Conservation (phyloP, 2,888 invertebrate species). For the Gandaritis pyraliata region DNA sequence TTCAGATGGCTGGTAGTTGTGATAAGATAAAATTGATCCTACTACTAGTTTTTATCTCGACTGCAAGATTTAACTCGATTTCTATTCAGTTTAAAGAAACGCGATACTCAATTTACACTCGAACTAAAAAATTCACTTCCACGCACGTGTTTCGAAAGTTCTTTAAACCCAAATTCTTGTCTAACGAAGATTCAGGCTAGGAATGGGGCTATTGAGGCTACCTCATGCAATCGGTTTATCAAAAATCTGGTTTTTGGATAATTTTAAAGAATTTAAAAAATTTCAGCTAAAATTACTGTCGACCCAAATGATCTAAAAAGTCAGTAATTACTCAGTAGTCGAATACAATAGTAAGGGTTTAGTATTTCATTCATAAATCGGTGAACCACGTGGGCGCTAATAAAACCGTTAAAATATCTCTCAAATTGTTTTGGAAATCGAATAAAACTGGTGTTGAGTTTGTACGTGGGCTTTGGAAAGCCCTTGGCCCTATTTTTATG, state of each 20-base stretch:
- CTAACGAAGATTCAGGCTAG: too few species aligned
- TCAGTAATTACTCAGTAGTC: neutral
- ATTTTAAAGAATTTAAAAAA: too few species aligned
- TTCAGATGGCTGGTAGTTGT: slow-evolving; percentile 43
- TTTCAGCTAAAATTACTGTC: too few species aligned
- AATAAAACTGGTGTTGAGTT: slow-evolving; percentile 21
- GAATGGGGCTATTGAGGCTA: too few species aligned
- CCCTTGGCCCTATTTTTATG: slow-evolving; percentile 27
- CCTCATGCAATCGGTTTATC: too few species aligned
- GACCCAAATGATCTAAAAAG: too few species aligned
- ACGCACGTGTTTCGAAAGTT: too few species aligned
- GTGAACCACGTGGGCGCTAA: slow-evolving; percentile 45
- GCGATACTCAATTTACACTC: too few species aligned
- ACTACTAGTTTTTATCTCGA: slow-evolving; percentile 16
- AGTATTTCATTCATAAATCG: slow-evolving; percentile 46
- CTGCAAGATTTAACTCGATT: slow-evolving; percentile 11
- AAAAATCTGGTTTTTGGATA: too few species aligned
- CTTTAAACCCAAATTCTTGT: too few species aligned
- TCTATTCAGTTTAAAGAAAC: neutral
- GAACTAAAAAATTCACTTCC: too few species aligned
- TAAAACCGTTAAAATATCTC: slow-evolving; percentile 42
- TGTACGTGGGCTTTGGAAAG: slow-evolving; percentile 27
- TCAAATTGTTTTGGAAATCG: slow-evolving; percentile 38
- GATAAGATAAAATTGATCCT: slow-evolving; percentile 38
- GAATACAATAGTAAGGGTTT: slow-evolving; percentile 11